phyloP scores from a whole-genome alignment of 2,888 invertebrate genomes.

The Pomacea canaliculata region DNA sequence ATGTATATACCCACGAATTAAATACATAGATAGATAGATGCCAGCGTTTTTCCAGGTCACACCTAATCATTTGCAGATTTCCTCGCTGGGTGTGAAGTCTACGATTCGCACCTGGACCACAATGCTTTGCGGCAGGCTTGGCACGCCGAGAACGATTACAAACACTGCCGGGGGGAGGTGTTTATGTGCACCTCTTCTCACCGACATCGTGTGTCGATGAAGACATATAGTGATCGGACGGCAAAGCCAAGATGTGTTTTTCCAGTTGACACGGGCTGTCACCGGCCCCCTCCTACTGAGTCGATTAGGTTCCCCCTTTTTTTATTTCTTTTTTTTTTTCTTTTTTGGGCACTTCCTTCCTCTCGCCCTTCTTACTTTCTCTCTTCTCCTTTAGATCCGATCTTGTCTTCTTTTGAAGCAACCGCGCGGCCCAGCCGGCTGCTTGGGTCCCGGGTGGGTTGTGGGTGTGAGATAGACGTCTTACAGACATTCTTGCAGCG shows the following conservation, averaged over 20 bases:
- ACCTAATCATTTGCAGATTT: no score
- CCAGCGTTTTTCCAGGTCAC: neutral
- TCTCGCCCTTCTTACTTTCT: neutral
- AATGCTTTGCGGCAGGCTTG: no score
- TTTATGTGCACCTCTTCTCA: neutral
- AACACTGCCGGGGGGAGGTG: constrained; percentile 2
- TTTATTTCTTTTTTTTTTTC: neutral
- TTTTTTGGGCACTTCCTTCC: neutral
- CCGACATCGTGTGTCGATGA: neutral
- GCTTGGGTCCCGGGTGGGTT: neutral
- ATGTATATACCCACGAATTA: no score
- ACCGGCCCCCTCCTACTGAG: neutral
- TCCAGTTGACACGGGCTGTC: constrained; percentile 19
- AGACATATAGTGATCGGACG: neutral
- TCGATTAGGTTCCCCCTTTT: neutral
- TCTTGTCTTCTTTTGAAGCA: neutral
- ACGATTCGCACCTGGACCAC: no score
- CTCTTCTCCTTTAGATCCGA: neutral
- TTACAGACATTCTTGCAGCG: no score
- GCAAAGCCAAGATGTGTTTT: constrained; percentile 3
- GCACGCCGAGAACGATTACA: constrained; percentile 6
- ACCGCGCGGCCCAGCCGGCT: neutral
- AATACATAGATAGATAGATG: neutral
- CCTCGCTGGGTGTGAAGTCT: no score
- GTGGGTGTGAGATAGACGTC: no score